These are phyloP conservation scores for Otocyon megalotis DNA, from an alignment of 2,113 vertebrate species.

Conservation along the genomic window DNA sequence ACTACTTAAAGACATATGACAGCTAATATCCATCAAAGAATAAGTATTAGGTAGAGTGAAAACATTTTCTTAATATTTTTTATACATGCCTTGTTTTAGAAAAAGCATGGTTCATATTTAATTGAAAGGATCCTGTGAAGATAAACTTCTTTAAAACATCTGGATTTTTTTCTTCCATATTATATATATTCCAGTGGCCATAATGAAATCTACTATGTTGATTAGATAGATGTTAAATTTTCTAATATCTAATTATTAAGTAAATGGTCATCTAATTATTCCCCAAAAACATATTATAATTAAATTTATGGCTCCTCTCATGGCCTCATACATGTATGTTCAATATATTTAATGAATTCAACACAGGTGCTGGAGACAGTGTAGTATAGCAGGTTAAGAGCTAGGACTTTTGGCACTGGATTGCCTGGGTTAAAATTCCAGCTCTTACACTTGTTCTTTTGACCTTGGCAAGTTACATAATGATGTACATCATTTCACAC, in stretches of 20 bases:
- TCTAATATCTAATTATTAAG: constrained; percentile 12
- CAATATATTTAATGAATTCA: neutral
- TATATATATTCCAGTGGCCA: neutral
- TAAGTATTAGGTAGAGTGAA: neutral
- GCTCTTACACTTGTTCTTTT: neutral
- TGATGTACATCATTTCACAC: neutral
- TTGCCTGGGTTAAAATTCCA: neutral
- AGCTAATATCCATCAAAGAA: neutral
- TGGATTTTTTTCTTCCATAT: neutral
- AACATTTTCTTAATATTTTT: constrained; percentile 41
- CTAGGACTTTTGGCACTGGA: neutral
- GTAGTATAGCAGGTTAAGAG: neutral
- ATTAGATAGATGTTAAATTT: constrained; percentile 2
- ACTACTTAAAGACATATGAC: constrained; percentile 21
- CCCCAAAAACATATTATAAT: neutral
- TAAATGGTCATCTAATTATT: neutral
- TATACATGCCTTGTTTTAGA: constrained; percentile 34
- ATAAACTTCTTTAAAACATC: constrained; percentile 26
- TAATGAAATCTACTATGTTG: neutral
- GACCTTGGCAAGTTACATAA: neutral
- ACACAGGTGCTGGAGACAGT: neutral
- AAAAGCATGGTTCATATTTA: constrained; percentile 34
- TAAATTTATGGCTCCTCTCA: neutral
- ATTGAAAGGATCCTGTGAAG: neutral
- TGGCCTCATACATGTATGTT: neutral